Base-by-base conservation (phyloP, 2,113 vertebrate genomes). In the Platysternon megacephalum region DNA sequence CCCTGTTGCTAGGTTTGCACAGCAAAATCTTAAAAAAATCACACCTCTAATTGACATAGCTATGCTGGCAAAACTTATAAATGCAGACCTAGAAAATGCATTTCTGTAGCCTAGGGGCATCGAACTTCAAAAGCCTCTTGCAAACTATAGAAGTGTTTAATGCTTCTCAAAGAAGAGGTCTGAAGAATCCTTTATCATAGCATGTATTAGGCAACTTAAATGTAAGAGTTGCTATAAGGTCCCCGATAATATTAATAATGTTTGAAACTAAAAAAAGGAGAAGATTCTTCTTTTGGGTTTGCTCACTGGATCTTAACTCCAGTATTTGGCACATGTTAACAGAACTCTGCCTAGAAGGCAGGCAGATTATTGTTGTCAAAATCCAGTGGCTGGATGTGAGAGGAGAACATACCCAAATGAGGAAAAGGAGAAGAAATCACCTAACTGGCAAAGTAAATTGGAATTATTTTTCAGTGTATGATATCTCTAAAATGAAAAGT, bases 401-500 rank as follows among this genome's bases (percentile, higher is more conserved):
- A 19, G 6, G 12, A 89, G 76, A 84, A 96, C 52, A 46, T 58
- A 81, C 8, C 28, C 7, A 72, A 72, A 39, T 39, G 19, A 72
- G 2, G 16, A 89, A n/a, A 0, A 4, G 28, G 49, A 86, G 32
- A n/a, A 89, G n/a, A 82, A 93, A 83, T 88, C 93, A 74, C 53
- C 28, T 22, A 39, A 83, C 35, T 1, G 0, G 14, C 49, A 11
- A 0, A 0, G n/a, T 39, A 56, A 90, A 93, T 39, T 12, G 1
- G 55, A 80, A 91, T 11, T 93, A 44, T 78, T 95, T 91, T 83
- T 88, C 79, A 92, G 65, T 68, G 89, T 46, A 28, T 95, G 94
- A 92, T 93, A 93, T 96, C 96, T 96, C 74, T 1, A 1, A 92
- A 97, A 95, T 81, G 87, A 89, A 79, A 93, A 97, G 89, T 90